A percentile compares a stretch with the other conserved stretches of the same genome.
These are phyloP conservation scores for Battus philenor DNA, from an alignment of 1,140 invertebrate species.

Conservation along the genomic window DNA sequence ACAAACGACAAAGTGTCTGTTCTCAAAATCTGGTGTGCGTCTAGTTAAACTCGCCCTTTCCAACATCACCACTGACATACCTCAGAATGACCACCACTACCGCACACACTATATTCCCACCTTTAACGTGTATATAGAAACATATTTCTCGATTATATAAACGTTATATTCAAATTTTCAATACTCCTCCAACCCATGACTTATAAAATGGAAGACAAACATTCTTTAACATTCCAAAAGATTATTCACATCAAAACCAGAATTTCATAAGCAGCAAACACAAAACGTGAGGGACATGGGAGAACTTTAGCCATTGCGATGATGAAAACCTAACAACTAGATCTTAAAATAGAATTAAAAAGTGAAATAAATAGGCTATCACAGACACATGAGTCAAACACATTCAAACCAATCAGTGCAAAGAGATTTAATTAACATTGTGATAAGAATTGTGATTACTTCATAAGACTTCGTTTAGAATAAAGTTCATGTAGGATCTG, in stretches of 20 bases:
- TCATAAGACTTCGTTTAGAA: slow-evolving; percentile 52
- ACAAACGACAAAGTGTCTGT: too few species aligned
- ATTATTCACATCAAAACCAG: too few species aligned
- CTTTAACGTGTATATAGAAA: too few species aligned
- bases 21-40: too few species aligned
- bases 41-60: too few species aligned
- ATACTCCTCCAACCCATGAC: too few species aligned
- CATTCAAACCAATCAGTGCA: slow-evolving; percentile 55
- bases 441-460: slow-evolving; percentile 42
- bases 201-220: slow-evolving; percentile 25
- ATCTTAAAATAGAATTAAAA: slow-evolving; percentile 33
- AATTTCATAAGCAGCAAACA: background rate
- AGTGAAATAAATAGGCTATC: slow-evolving; percentile 70
- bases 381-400: slow-evolving; percentile 68
- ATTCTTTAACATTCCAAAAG: slow-evolving; percentile 17
- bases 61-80: too few species aligned
- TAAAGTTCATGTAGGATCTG: slow-evolving; percentile 18
- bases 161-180: too few species aligned
- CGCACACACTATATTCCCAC: too few species aligned
- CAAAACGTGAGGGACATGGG: background rate
- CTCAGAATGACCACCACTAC: too few species aligned
- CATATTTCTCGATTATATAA: too few species aligned
- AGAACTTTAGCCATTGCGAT: slow-evolving; percentile 62
- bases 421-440: slow-evolving; percentile 20
- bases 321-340: slow-evolving; percentile 33